phyloP scores from a whole-genome alignment of 2,888 invertebrate genomes.

The Euproctis similis region DNA sequence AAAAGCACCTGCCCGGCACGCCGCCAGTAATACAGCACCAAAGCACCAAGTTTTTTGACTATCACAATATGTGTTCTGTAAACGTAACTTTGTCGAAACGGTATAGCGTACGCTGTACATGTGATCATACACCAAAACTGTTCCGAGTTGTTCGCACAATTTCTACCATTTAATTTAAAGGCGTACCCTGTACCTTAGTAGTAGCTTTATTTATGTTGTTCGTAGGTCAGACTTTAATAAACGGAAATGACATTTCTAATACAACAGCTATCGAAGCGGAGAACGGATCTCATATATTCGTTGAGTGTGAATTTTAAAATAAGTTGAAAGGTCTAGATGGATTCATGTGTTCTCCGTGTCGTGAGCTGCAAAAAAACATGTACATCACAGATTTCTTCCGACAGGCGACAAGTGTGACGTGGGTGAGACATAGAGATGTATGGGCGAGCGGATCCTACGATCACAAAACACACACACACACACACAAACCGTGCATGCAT shows the following conservation, averaged over 20 bases:
- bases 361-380: conserved; percentile 44
- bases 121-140: conserved; percentile 12
- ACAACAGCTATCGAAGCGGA: conserved; percentile 38
- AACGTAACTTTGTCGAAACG: conserved; percentile 68
- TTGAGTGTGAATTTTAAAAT: too few species aligned
- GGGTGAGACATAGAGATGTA: conserved; percentile 58
- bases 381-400: conserved; percentile 49
- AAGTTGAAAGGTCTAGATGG: too few species aligned
- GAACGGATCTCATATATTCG: too few species aligned
- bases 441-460: conserved; percentile 68
- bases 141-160: conserved; percentile 14
- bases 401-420: conserved; percentile 59
- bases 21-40: conserved; percentile 74
- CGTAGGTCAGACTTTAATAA: conserved; percentile 59
- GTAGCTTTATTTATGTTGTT: conserved; percentile 75
- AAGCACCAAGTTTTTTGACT: conserved; percentile 74
- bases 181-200: conserved; percentile 62
- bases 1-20: conserved; percentile 75
- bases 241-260: conserved; percentile 37
- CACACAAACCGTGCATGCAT: conserved; percentile 53
- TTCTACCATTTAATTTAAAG: conserved; percentile 21
- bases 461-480: conserved; percentile 43
- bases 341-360: conserved; percentile 42
- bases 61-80: conserved; percentile 74
- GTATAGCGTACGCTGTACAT: conserved; percentile 52